Base-by-base conservation (phyloP, 2,888 invertebrate species). In the Ennomos fuscantarius region DNA sequence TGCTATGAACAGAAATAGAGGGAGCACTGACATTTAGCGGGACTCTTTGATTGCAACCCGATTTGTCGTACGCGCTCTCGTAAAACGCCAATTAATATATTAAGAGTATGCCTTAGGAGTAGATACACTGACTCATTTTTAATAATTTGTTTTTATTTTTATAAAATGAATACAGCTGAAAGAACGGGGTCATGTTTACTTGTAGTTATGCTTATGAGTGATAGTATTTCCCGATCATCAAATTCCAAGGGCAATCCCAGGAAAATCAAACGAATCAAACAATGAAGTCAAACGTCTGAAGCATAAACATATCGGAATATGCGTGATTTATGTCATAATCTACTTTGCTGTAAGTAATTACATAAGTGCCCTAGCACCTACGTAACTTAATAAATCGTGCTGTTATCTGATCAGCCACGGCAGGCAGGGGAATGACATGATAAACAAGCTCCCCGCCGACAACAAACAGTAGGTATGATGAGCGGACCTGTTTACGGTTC, bases 1-100 rank as follows among this genome's bases (percentile, higher is more conserved):
- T 84, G 85, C 69, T 72, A 70, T 77, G 74, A 76, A 86, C 86
- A 81, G 84, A 89, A 89, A 88, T 88, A 88, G 88, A 88, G 82
- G 74, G 87, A 86, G 87, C 87, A 86, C 82, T 89, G 89, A 87
- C 89, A 89, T 88, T 89, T 89, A 73, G 74, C 73, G 81, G 74
- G 79, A 80, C 80, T 79, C 70, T 82, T 82, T 80, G 79, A 84
- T 84, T 84, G 83, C 76, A 77, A 78, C 78, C 77, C 79, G 80
- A 85, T 85, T 85, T 80, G 78, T 75, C 77, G n/a, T 81, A 82
- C 79, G 69, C 76, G 70, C 70, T 73, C 76, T 81, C 76, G 78
- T 80, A 79, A 80, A 76, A 78, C 64, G 68, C 73, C 44, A 40
- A 55, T 43, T 50, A 36, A 50, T 13, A 32, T 44, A 9, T 34